Base-by-base conservation (phyloP, 2,797 vertebrate genomes). In the Syndactyla subalaris region DNA sequence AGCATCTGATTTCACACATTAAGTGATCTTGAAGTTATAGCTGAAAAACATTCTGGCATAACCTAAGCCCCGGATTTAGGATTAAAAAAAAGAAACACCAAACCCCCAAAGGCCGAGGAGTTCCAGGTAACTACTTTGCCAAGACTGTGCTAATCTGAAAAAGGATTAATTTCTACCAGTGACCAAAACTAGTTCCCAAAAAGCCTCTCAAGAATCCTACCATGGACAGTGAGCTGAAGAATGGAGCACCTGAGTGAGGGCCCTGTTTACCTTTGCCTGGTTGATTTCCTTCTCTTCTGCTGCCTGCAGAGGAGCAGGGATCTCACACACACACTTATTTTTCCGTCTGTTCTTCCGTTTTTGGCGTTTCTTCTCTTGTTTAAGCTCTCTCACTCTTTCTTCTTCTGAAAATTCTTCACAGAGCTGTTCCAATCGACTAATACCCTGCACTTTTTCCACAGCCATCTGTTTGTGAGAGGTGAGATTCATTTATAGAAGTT, bases 291-390 rank as follows among this genome's bases (percentile, higher is more conserved):
- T 98, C 91, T 98, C 97, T 49, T 98, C 99, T 39, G 95, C 89
- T 85, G 98, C 98, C 94, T 98, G 98, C 96, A 98, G 84, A 39
- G 98, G 97, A 93, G 98, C 92, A 74, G 98, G 97, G 88, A 98
- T 97, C 93, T 99, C 98, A 88, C 98, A 99, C 46, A 98, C 98
- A 68, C 99, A 99, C 94, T 99, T 99, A 97, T 99, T 99, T 98
- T 99, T 99, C 97, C 99, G 98, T 15, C 99, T 98, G 88, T 99
- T 99, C 98, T 99, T 99, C 52, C 99, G 97, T 91, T 99, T 99
- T 96, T 99, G 99, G 77, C 99, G 98, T 94, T 99, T 99, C 97
- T 99, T 99, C 98, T 99, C 99, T 95, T 99, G 99, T 93, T 99
- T 99, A 16, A 99, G 98, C 96, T 99, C 99, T 97, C 99, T 98